Conservation (phyloP, 2,888 invertebrate species). For the Drosophila mettleri region DNA sequence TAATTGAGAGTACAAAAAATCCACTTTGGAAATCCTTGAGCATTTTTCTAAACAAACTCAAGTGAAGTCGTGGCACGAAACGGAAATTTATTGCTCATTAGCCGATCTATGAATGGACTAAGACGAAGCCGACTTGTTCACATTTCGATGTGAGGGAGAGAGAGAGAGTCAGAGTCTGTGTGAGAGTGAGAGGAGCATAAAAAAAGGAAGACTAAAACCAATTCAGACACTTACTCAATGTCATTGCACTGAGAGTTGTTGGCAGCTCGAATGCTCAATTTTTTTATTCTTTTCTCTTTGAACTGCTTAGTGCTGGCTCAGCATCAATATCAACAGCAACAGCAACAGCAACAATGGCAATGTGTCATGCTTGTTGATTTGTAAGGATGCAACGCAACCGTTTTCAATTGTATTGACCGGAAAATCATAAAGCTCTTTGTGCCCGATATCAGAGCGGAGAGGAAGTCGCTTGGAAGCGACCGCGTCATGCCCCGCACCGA, state of each 20-base stretch:
- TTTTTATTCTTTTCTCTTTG: neutral
- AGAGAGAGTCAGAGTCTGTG: no score
- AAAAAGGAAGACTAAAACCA: conserved; percentile 23
- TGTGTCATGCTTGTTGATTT: conserved; percentile 82
- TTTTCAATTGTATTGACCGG: conserved; percentile 79
- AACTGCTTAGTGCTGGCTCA: conserved; percentile 68
- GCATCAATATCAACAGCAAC: conserved; percentile 59
- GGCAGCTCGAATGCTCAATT: neutral
- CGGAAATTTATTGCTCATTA: conserved; percentile 66
- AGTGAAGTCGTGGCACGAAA: conserved; percentile 18
- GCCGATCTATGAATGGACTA: conserved; percentile 26
- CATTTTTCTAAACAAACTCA: conserved; percentile 4
- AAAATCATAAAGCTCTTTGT: conserved; percentile 81
- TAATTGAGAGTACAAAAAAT: no score
- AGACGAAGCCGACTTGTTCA: conserved; percentile 35
- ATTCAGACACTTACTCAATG: conserved; percentile 53
- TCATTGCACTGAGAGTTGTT: conserved; percentile 40
- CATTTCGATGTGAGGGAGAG: conserved; percentile 9
- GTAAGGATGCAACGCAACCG: conserved; percentile 69
- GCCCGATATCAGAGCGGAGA: conserved; percentile 33
- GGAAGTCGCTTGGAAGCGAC: conserved; percentile 55
- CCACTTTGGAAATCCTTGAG: conserved; percentile 12
- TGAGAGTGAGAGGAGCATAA: neutral
- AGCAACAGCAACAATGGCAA: conserved; percentile 45
- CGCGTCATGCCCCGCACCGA: conserved; percentile 53